Base-by-base conservation (phyloP, 2,888 invertebrate genomes). In the Agriopis marginaria region DNA sequence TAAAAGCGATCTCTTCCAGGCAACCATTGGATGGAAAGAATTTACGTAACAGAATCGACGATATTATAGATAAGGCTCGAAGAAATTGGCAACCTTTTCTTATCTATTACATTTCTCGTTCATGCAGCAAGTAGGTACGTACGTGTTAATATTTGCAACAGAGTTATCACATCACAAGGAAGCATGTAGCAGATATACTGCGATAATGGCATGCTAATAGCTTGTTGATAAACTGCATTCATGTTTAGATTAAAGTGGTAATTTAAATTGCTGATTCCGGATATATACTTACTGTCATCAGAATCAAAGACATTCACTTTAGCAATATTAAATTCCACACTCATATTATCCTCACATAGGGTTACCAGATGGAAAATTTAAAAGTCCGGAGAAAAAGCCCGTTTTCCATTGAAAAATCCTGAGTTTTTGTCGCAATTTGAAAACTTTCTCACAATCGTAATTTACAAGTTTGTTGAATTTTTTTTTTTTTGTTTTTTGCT, bases 141-240 rank as follows among this genome's bases (percentile, higher is more conserved):
- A 62, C 62, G 62, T 62, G 62, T 23, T 45, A 62, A 62, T 44
- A 62, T 44, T 62, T 51, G 23, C 51, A 51, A 53, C 62, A 62
- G 42, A 42, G 53, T 53, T 42, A 40, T 39, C 44, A n/a, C 42
- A 49, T 45, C n/a, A 60, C 60, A 51, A 17, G 61, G 61, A 61
- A 42, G 50, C 50, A 14, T 40, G 50, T 14, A 40, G n/a, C 17
- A 14, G 51, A 50, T 61, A 61, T 42, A 61, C 17, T 47, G n/a
- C 1, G 60, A 49, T 49, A 49, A 40, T 40, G 47, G 7, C 39
- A 47, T 60, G 60, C 60, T 39, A 49, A 60, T 32, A 59, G 58
- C 45, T 23, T 47, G 45, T 40, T 45, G 39, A 32, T 49, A 60
- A 49, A 60, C 60, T 14, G 17, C 55, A 56, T 56, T 42, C 6